Base-by-base conservation (phyloP, 2,797 vertebrate species). In the Muscicapa comitata region DNA sequence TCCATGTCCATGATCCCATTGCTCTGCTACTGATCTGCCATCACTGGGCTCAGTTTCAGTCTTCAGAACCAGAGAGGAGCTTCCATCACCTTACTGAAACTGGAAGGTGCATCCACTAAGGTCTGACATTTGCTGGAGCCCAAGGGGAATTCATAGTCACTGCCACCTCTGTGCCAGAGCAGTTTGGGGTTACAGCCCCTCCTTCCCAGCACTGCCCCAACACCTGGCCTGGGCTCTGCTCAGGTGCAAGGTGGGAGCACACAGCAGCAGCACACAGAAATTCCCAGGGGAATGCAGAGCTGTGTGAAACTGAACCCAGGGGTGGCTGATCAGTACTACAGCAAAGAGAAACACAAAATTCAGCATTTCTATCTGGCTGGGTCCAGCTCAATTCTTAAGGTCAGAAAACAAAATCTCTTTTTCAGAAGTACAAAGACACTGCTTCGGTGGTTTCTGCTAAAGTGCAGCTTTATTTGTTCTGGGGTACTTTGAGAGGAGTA, bases 71-170 rank as follows among this genome's bases (percentile, higher is more conserved):
- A 20, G 31, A 86, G 16, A 75, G 21, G 24, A 85, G 5, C 7
- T 19, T 19, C 10, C 3, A 1, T 25, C 13, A 29, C 17, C 29
- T 20, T 3, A 5, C 20, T 51, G 31, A 14, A 24, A 7, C 1
- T 59, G 28, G 7, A 33, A 55, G 55, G 15, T 17, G 40, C 28
- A 24, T 79, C 33, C 33, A 29, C 17, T 3, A 28, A 43, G 31
- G 54, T 5, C 45, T 68, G 72, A 17, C 15, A 17, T 71, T 42
- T 55, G 11, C 33, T 47, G 73, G 31, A 72, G 11, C 9, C 37
- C 28, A 33, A 9, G 26, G 12, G 17, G 15, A 53, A 61, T 65
- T 72, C 33, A 28, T 13, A 19, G 3, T 68, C 28, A 15, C 18
- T 47, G 31, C 8, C 3, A 2, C 14, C 21, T 67, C 48, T 75